Conservation (phyloP, 2,888 invertebrate genomes). For the Tricholauxania praeusta region DNA sequence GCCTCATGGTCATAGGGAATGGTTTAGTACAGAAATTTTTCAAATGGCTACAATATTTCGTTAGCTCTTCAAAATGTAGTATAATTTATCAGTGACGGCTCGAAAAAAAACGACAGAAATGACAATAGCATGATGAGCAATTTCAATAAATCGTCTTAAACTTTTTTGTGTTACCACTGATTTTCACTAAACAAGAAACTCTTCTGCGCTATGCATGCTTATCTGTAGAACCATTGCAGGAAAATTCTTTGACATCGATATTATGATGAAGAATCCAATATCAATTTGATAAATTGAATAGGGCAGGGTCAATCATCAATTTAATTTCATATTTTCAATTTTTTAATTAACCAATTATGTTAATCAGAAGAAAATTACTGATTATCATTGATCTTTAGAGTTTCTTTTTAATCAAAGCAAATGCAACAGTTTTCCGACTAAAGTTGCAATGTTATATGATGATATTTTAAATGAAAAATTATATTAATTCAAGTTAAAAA, state of each 20-base stretch:
- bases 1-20: no score
- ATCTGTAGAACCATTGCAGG: background rate
- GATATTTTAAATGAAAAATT: background rate
- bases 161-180: no score
- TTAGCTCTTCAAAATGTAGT: no score
- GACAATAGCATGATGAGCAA: no score
- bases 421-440: background rate
- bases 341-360: background rate
- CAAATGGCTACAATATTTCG: no score
- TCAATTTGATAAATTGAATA: no score
- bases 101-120: no score
- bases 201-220: no score
- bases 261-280: background rate
- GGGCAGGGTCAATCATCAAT: background rate
- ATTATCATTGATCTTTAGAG: background rate
- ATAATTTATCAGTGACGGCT: no score
- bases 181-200: no score
- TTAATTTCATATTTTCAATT: background rate
- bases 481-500: background rate
- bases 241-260: background rate
- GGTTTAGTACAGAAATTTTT: no score
- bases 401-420: background rate
- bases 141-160: no score
- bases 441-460: background rate
- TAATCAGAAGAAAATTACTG: background rate